phyloP scores from a whole-genome alignment of 2,888 invertebrate species.

The Spodoptera exigua region DNA sequence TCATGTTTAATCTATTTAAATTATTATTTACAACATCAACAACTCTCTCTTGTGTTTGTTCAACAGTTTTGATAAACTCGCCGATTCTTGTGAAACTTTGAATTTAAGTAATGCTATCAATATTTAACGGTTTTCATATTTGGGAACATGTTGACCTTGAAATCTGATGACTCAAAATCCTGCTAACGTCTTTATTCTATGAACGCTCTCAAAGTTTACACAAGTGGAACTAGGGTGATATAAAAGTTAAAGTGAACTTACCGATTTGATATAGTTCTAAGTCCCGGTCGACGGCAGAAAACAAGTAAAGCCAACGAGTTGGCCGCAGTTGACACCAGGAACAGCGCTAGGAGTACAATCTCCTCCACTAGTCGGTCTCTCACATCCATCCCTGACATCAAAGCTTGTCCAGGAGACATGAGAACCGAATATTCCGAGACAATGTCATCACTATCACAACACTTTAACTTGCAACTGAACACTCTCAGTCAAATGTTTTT shows the following conservation, averaged over 20 bases:
- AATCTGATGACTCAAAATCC: slow-evolving; percentile 31
- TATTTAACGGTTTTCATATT: slow-evolving; percentile 50
- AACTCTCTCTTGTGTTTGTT: slow-evolving; percentile 54
- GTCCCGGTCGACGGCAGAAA: slow-evolving; percentile 92
- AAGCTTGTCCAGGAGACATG: slow-evolving; percentile 85
- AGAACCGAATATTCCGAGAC: slow-evolving; percentile 78
- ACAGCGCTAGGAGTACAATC: slow-evolving; percentile 86
- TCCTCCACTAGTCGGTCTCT: slow-evolving; percentile 85
- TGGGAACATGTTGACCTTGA: slow-evolving; percentile 54
- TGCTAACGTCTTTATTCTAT: slow-evolving; percentile 23
- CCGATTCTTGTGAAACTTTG: slow-evolving; percentile 49
- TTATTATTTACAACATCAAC: slow-evolving; percentile 51
- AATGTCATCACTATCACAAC: slow-evolving; percentile 86
- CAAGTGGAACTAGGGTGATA: slow-evolving; percentile 11
- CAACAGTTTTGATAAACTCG: slow-evolving; percentile 35
- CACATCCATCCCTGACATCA: slow-evolving; percentile 86
- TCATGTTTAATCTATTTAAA: slow-evolving; percentile 60
- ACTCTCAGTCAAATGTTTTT: slow-evolving; percentile 78
- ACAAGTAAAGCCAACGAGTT: slow-evolving; percentile 93
- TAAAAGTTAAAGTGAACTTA: slow-evolving; percentile 73
- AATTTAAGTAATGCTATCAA: slow-evolving; percentile 39
- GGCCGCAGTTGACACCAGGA: slow-evolving; percentile 91
- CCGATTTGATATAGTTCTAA: slow-evolving; percentile 94
- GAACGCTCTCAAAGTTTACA: slow-evolving; percentile 15
- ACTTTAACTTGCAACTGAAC: slow-evolving; percentile 81